Evolutionary conservation across 2,113 vertebrate genomes (phyloP).

Genomic region (Daboia siamensis): DNA sequence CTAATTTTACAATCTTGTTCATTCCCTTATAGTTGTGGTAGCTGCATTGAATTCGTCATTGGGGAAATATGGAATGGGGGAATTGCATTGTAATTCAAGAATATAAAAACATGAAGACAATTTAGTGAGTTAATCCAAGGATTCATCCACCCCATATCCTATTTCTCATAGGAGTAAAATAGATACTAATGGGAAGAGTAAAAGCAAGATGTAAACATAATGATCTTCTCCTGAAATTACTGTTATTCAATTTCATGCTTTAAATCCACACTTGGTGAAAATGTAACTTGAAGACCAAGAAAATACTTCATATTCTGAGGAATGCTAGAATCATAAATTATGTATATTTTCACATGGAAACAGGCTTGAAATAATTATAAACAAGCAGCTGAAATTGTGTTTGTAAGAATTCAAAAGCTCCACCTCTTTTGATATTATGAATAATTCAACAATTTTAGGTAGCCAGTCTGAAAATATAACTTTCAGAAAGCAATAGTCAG

Average conservation of each 20-base stretch:
- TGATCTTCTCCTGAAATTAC: background rate
- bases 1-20: background rate
- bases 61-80: accelerated
- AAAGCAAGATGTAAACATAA: background rate
- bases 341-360: background rate
- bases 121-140: background rate
- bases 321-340: background rate
- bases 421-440: background rate
- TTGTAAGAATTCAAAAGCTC: background rate
- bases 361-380: background rate
- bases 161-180: background rate
- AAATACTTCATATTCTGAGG: background rate
- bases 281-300: background rate
- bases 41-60: background rate
- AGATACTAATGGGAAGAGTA: background rate
- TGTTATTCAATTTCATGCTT: accelerated
- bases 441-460: background rate
- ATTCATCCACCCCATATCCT: background rate
- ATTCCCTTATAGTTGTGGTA: accelerated
- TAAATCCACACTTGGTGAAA: accelerated
- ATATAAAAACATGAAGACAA: background rate
- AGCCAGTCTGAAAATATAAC: background rate
- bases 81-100: background rate
- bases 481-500: background rate
- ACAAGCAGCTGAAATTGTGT: background rate